phyloP scores from a whole-genome alignment of 2,888 invertebrate species.

The Eumerus sabulonum region DNA sequence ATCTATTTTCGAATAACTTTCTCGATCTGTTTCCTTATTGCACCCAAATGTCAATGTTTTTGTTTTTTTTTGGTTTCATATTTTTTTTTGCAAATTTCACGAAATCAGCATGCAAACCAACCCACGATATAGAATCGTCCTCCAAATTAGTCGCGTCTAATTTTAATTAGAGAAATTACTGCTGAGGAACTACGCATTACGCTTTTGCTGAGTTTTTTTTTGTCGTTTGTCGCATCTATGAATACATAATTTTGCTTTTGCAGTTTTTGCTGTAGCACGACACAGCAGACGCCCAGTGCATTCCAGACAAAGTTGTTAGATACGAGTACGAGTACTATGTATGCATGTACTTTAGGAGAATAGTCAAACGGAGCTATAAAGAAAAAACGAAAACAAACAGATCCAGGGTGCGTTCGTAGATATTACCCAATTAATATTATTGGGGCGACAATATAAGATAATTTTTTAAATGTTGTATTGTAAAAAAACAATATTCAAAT shows the following conservation, averaged over 20 bases:
- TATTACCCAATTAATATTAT: slow-evolving; percentile 66
- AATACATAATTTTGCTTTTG: slow-evolving; percentile 17
- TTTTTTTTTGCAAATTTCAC: no score
- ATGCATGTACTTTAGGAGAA: slow-evolving; percentile 23
- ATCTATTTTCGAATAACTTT: no score
- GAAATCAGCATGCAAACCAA: no score
- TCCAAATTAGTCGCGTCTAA: slow-evolving; percentile 12
- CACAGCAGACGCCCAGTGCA: slow-evolving; percentile 35
- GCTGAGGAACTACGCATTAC: slow-evolving; percentile 30
- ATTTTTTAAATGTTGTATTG: slow-evolving; percentile 10
- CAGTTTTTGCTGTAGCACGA: neutral
- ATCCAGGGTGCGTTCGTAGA: slow-evolving; percentile 29
- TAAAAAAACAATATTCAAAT: slow-evolving; percentile 49
- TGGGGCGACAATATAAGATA: slow-evolving; percentile 54
- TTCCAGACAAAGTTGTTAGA: slow-evolving; percentile 52
- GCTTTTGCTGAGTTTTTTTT: slow-evolving; percentile 2
- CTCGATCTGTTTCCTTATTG: neutral
- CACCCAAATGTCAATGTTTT: no score
- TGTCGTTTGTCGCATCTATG: neutral
- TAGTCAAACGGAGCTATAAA: no score
- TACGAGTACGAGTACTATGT: no score
- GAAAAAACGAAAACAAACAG: neutral
- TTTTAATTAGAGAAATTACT: slow-evolving; percentile 14
- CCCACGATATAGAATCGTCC: neutral
- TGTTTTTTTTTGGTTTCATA: no score